Percentiles rank a stretch among this genome's conserved stretches.
Conservation (phyloP, 2,888 invertebrate species). For the Operophtera brumata region DNA sequence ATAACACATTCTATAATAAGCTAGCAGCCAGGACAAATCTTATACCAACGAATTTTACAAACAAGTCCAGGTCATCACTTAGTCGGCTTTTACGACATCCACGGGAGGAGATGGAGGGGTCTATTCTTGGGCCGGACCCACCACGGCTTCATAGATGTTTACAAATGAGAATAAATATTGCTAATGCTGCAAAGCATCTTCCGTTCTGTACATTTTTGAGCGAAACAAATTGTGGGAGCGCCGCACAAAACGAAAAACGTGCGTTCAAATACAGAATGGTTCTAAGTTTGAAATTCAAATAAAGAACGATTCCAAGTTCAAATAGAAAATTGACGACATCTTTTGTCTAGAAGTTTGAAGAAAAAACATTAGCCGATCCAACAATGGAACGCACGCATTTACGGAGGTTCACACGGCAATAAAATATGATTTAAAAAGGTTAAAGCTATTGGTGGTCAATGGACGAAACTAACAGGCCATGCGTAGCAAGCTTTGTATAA, state of each 20-base stretch:
- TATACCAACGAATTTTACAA: too few relatives aligned
- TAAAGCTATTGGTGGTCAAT: constrained; percentile 11
- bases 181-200: not conserved
- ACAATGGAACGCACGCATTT: constrained; percentile 50
- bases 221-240: constrained; percentile 28
- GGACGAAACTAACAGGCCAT: not conserved
- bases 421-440: constrained; percentile 47
- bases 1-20: too few relatives aligned
- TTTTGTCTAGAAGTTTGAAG: constrained; percentile 33
- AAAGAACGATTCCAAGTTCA: constrained; percentile 30
- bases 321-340: constrained; percentile 32
- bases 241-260: constrained; percentile 37
- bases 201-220: constrained; percentile 3
- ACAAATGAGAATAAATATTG: not conserved
- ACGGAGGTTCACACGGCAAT: constrained; percentile 59
- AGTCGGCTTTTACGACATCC: too few relatives aligned
- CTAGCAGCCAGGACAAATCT: too few relatives aligned
- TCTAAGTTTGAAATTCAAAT: too few relatives aligned
- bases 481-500: too few relatives aligned
- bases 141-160: too few relatives aligned
- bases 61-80: too few relatives aligned
- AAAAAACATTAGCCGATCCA: constrained; percentile 39
- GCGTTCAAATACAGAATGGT: constrained; percentile 37
- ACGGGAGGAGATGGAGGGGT: too few relatives aligned
- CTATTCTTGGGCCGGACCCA: too few relatives aligned